Evolutionary conservation across 2,797 vertebrate genomes (phyloP), one percentile per base, ranked within the genome.

Genomic region (Gadopsis bispinosus): DNA sequence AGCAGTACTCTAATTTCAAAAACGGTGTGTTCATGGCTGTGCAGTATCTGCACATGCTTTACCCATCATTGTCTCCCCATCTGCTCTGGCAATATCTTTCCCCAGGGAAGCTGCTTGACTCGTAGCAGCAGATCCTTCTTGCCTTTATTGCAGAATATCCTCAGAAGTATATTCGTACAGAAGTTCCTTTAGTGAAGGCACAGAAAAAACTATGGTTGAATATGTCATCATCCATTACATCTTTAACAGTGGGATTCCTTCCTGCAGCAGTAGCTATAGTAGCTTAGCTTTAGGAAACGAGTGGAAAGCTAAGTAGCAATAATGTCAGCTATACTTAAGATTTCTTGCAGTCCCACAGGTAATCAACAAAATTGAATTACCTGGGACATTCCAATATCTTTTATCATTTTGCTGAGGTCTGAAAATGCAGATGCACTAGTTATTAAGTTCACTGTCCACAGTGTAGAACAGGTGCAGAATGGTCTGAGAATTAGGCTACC

Each of bases 1-100:
- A 41, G 26, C 37, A 39, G 37, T 39, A 11, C 31, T 77, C 22
- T 75, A 50, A 83, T 85, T 89, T 80, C 55, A 69, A 43, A 75
- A 43, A 75, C 77, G 80, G 68, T 41, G 55, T 48, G 48, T 75
- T 73, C 48, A 64, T 73, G 47, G 47, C 83, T 78, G 68, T 66
- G 69, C 63, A 65, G 50, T 43, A 75, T 84, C 77, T 77, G 74
- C 43, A 77, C 84, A 85, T 58, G 85, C 73, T 81, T 89, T 79
- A 77, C 69, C 83, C 78, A 60, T 91, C 76, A 83, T 60, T 54
- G 76, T 84, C 74, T 82, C 69, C 83, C 81, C 71, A 73, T 80
- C 83, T 61, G n/a, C 26, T 64, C 70, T 14, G 14, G 77, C 75
- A 75, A 51, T 70, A 79, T 68, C 48, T 63, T 53, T 80, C 85